These are phyloP conservation scores for Petrosia ficiformis DNA, from an alignment of 37 sponge, comb jelly and placozoan species.

Conservation along the genomic window DNA sequence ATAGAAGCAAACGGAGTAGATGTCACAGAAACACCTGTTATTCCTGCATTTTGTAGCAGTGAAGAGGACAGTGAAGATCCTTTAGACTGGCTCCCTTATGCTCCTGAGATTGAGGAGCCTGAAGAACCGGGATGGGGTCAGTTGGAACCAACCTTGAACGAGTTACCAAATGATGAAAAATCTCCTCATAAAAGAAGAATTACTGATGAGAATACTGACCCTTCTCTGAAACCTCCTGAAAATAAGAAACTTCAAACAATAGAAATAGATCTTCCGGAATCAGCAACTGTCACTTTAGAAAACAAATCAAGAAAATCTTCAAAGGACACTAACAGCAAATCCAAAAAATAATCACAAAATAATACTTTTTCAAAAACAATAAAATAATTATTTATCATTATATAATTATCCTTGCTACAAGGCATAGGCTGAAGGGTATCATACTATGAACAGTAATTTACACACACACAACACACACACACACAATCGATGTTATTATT, in stretches of 20 bases:
- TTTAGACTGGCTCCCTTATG: conserved; percentile 87
- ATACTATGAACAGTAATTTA: too few relatives aligned
- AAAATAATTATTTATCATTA: too few relatives aligned
- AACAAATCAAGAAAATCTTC: too few relatives aligned
- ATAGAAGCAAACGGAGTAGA: conserved; percentile 27
- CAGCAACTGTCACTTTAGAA: neutral
- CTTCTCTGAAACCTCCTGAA: neutral
- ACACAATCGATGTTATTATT: too few relatives aligned
- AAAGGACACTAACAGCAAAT: too few relatives aligned
- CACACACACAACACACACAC: too few relatives aligned
- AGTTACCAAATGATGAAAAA: neutral
- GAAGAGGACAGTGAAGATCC: conserved; percentile 76
- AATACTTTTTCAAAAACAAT: too few relatives aligned
- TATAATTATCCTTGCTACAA: too few relatives aligned
- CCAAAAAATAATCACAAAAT: too few relatives aligned
- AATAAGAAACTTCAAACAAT: neutral
- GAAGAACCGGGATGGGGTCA: conserved; percentile 97
- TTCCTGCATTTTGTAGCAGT: conserved; percentile 93
- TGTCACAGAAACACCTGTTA: conserved; percentile 38
- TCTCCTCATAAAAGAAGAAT: neutral
- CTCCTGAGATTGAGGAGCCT: conserved; percentile 96
- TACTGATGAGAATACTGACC: neutral
- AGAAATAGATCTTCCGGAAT: neutral
- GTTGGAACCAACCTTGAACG: conserved; percentile 44
- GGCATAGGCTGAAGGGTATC: too few relatives aligned